Evolutionary conservation across 2,113 vertebrate species (phyloP).

Genomic region (Deroptyus accipitrinus): DNA sequence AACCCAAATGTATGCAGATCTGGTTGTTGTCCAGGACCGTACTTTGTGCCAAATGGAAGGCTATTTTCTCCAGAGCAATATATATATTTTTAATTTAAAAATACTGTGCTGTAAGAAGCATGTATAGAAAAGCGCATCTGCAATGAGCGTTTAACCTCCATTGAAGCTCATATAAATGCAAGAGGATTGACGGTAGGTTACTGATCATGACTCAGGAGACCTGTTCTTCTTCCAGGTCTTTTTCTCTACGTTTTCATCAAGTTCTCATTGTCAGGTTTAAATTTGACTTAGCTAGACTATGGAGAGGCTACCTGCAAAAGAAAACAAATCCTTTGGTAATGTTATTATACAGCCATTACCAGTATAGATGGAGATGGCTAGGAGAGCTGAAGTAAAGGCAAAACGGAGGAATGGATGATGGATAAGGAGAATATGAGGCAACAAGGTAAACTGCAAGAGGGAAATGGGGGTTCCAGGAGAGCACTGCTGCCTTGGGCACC

Average conservation of each 20-base stretch:
- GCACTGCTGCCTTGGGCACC: neutral
- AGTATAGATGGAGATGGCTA: neutral
- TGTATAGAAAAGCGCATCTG: accelerated
- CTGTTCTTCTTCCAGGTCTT: neutral
- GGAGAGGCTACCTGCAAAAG: neutral
- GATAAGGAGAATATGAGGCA: neutral
- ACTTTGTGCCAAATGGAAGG: neutral
- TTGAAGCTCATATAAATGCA: neutral
- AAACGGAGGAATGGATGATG: neutral
- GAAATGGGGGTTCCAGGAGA: neutral
- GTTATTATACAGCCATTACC: neutral
- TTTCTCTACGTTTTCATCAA: neutral
- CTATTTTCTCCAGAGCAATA: neutral
- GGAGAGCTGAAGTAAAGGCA: neutral
- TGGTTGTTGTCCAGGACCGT: neutral
- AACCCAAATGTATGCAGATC: neutral
- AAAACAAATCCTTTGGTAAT: neutral
- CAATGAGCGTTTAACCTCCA: neutral
- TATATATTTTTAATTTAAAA: neutral
- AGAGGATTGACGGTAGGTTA: neutral
- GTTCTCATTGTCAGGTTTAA: neutral
- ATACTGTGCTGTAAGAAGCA: neutral
- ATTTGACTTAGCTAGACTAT: neutral
- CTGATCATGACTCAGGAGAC: neutral
- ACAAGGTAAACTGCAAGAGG: neutral